phyloP scores from a whole-genome alignment of 2,888 invertebrate genomes.

The Harpalus rufipes region DNA sequence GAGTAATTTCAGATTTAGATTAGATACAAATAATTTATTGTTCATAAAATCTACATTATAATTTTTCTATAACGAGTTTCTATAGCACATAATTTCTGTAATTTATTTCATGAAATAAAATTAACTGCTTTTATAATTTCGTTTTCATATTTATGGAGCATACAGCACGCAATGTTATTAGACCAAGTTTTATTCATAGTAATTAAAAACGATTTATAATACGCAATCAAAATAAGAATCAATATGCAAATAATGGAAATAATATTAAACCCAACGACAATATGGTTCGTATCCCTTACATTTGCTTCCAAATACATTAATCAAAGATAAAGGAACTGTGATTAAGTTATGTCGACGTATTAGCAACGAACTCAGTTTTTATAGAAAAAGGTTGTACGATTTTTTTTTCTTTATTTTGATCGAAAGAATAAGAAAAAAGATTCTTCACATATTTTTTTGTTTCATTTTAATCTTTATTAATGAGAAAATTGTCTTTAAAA shows the following conservation, averaged over 20 bases:
- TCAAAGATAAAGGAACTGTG: no score
- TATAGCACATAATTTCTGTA: conserved; percentile 37
- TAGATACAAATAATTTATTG: conserved; percentile 56
- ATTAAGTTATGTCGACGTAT: no score
- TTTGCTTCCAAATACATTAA: no score
- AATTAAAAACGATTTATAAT: conserved; percentile 35
- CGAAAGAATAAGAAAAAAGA: no score
- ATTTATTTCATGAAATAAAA: conserved; percentile 57
- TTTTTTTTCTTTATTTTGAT: no score
- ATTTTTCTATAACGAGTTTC: conserved; percentile 49
- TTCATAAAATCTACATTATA: conserved; percentile 45
- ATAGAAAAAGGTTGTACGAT: no score
- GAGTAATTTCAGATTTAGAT: conserved; percentile 52
- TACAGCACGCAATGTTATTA: conserved; percentile 51
- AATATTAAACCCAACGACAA: no score
- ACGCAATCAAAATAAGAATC: neutral
- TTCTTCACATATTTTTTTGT: no score
- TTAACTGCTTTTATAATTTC: conserved; percentile 40
- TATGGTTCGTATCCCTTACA: no score
- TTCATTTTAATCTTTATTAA: no score
- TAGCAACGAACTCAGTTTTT: no score
- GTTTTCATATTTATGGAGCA: conserved; percentile 30
- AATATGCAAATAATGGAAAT: neutral
- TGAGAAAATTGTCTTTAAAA: no score
- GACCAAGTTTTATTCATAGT: conserved; percentile 24